Evolutionary conservation across 2,888 invertebrate species (phyloP).

Genomic region (Athetis lepigone): DNA sequence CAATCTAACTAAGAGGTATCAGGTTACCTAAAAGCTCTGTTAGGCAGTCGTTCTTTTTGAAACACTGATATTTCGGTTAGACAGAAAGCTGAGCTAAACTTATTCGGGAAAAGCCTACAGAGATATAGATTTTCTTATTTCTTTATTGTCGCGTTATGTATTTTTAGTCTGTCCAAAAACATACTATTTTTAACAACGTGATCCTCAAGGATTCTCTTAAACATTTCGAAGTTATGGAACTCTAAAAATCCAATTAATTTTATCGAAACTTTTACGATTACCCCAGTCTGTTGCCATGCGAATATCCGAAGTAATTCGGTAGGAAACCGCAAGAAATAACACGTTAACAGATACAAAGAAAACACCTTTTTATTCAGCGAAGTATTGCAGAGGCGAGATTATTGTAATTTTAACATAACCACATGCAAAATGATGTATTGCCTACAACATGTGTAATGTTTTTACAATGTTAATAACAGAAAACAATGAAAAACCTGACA

Average conservation of each 20-base stretch:
- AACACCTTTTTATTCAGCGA: slow-evolving; percentile 8
- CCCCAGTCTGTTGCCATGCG: not conserved
- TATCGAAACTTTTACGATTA: not conserved
- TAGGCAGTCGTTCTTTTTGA: no score
- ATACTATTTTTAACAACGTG: no score
- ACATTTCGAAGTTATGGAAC: no score
- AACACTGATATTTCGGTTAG: no score
- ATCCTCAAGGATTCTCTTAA: no score
- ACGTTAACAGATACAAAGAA: slow-evolving; percentile 1
- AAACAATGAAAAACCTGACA: slow-evolving; percentile 37
- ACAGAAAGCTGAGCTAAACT: no score
- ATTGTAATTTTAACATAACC: slow-evolving; percentile 38
- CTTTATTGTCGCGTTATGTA: no score
- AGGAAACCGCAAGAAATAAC: slow-evolving; percentile 25
- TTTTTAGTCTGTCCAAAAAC: no score
- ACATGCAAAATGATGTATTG: slow-evolving; percentile 28
- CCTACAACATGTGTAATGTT: slow-evolving; percentile 17
- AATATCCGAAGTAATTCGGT: not conserved
- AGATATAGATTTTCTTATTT: no score
- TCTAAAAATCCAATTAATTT: not conserved
- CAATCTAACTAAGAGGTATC: no score
- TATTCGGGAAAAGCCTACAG: no score
- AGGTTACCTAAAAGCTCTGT: no score
- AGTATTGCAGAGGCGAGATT: slow-evolving; percentile 10
- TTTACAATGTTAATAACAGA: slow-evolving; percentile 32